phyloP scores from a whole-genome alignment of 1,140 invertebrate genomes.

The Eupeodes corollae region DNA sequence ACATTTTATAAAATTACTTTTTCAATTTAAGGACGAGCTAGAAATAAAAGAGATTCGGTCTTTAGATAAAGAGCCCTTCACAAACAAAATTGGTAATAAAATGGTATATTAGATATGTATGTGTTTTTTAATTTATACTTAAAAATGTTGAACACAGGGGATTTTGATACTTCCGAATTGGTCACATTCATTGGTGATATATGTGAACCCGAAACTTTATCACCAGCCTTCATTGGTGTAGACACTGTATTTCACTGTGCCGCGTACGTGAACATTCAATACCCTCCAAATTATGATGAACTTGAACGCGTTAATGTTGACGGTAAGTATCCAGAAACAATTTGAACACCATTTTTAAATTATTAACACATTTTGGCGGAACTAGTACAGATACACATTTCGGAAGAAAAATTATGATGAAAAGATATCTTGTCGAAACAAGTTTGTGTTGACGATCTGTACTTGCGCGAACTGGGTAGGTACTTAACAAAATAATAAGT shows the following conservation, averaged over 20 bases:
- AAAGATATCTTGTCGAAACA: too few relatives aligned
- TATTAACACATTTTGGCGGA: too few relatives aligned
- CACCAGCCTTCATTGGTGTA: conserved; percentile 41
- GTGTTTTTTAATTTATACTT: background rate
- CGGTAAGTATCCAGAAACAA: conserved; percentile 34
- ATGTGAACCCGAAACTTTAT: conserved; percentile 34
- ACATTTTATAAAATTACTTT: conserved; percentile 48
- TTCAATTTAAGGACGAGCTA: conserved; percentile 35
- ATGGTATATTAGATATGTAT: too few relatives aligned
- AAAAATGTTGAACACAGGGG: conserved; percentile 19
- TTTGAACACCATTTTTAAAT: too few relatives aligned
- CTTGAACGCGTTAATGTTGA: conserved; percentile 49
- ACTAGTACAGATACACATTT: too few relatives aligned
- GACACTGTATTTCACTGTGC: conserved; percentile 54
- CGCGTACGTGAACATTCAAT: conserved; percentile 46
- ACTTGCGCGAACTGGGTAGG: too few relatives aligned
- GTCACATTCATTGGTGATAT: conserved; percentile 42
- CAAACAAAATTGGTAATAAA: conserved; percentile 41
- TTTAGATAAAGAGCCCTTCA: conserved; percentile 46
- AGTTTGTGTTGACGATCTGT: too few relatives aligned
- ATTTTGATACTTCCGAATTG: conserved; percentile 33
- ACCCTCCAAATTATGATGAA: conserved; percentile 43
- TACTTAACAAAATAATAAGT: too few relatives aligned
- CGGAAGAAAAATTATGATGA: too few relatives aligned
- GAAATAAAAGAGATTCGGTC: conserved; percentile 47